phyloP scores from a whole-genome alignment of 1,140 invertebrate genomes.

The Sesamia nonagrioides region DNA sequence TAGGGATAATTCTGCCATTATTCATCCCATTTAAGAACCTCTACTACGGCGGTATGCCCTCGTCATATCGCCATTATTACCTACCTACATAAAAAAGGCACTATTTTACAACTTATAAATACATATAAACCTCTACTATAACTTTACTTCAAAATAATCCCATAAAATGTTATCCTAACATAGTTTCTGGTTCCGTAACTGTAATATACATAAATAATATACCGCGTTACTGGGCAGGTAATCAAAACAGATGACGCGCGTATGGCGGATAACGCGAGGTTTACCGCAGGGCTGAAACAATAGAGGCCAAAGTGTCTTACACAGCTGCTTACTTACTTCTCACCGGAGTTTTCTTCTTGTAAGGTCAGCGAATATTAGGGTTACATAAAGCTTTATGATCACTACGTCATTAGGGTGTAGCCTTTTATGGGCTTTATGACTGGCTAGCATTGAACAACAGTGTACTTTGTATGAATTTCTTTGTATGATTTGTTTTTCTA shows the following conservation, averaged over 20 bases:
- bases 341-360: neutral
- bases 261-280: slow-evolving; percentile 18
- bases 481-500: neutral
- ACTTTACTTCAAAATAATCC: slow-evolving; percentile 24
- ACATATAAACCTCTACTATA: neutral
- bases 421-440: neutral
- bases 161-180: slow-evolving; percentile 5
- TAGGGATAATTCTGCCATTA: too few relatives aligned
- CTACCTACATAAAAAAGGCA: too few relatives aligned
- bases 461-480: neutral
- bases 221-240: slow-evolving; percentile 13
- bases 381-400: slow-evolving; percentile 16
- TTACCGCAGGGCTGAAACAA: slow-evolving; percentile 1
- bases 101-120: too few relatives aligned
- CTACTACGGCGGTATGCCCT: too few relatives aligned
- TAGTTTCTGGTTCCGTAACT: slow-evolving; percentile 11
- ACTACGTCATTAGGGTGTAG: slow-evolving; percentile 8
- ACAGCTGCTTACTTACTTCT: neutral
- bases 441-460: neutral
- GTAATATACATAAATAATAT: slow-evolving; percentile 22
- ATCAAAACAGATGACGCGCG: slow-evolving; percentile 34
- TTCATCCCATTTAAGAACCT: too few relatives aligned
- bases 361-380: neutral
- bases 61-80: too few relatives aligned
- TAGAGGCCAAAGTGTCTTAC: neutral